phyloP scores from a whole-genome alignment of 2,888 invertebrate species.

The Sericinus montela region DNA sequence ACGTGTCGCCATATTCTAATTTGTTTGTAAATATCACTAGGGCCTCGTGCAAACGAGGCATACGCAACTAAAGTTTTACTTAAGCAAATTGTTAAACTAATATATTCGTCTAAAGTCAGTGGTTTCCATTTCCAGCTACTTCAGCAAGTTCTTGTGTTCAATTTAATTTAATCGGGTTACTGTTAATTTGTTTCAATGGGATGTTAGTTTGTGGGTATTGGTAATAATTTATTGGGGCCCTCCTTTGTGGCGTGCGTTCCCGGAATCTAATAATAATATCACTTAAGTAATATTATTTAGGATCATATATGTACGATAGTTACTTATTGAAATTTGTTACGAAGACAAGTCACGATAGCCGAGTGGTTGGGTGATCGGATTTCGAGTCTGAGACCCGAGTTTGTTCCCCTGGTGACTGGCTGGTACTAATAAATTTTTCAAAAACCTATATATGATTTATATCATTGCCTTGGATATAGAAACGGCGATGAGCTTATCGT shows the following conservation, averaged over 20 bases:
- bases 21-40: constrained; percentile 24
- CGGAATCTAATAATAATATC: constrained; percentile 23
- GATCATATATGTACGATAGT: not conserved
- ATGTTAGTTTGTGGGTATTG: constrained; percentile 30
- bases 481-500: too few species aligned
- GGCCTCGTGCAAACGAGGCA: constrained; percentile 12
- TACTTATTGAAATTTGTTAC: too few species aligned
- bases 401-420: too few species aligned
- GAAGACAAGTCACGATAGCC: too few species aligned
- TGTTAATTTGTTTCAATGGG: constrained; percentile 44
- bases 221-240: constrained; percentile 37
- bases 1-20: too few species aligned
- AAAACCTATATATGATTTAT: too few species aligned
- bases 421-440: too few species aligned
- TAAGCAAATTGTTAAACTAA: constrained; percentile 49
- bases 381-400: too few species aligned
- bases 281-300: not conserved
- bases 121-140: constrained; percentile 34
- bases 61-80: constrained; percentile 40
- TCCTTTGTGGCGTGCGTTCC: constrained; percentile 32
- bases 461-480: too few species aligned
- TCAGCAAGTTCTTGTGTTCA: constrained; percentile 37
- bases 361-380: too few species aligned
- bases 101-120: constrained; percentile 50
- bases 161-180: constrained; percentile 48